Conservation (phyloP, 2,888 invertebrate genomes). For the Clistopyga incitator region DNA sequence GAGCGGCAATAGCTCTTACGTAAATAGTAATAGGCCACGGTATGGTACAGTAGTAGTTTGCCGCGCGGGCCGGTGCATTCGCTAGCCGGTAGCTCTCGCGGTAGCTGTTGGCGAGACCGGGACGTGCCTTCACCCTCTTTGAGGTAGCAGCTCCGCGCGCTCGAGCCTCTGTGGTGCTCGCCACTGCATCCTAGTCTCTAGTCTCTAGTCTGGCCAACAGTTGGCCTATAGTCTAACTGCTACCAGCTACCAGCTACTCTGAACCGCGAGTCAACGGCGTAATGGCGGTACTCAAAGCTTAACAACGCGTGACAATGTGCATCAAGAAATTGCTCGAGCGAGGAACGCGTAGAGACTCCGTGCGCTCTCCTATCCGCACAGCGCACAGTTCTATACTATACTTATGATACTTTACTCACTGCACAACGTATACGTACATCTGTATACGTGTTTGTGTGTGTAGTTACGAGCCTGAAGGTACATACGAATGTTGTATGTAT, state of each 20-base stretch:
- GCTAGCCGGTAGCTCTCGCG: constrained; percentile 39
- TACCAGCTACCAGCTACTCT: constrained; percentile 22
- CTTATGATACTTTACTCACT: constrained; percentile 62
- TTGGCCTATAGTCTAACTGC: constrained; percentile 21
- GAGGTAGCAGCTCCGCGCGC: not conserved
- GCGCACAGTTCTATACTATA: constrained; percentile 60
- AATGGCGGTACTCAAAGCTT: constrained; percentile 81
- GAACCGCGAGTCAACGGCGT: constrained; percentile 69
- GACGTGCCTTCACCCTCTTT: constrained; percentile 46
- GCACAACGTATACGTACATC: constrained; percentile 33
- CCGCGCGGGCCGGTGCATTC: constrained; percentile 36
- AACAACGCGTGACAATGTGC: constrained; percentile 83
- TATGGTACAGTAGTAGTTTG: constrained; percentile 48
- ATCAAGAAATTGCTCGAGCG: constrained; percentile 80
- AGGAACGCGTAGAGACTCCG: constrained; percentile 70
- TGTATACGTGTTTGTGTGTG: too few species aligned
- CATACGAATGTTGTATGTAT: not conserved
- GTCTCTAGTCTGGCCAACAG: constrained; percentile 4
- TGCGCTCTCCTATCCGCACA: constrained; percentile 60
- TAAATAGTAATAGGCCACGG: constrained; percentile 67
- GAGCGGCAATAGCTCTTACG: constrained; percentile 65
- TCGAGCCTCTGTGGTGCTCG: not conserved
- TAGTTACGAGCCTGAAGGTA: not conserved
- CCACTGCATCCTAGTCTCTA: not conserved
- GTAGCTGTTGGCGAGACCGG: constrained; percentile 51